Evolutionary conservation across 2,113 vertebrate genomes (phyloP).

Genomic region (Neoarius graeffei): DNA sequence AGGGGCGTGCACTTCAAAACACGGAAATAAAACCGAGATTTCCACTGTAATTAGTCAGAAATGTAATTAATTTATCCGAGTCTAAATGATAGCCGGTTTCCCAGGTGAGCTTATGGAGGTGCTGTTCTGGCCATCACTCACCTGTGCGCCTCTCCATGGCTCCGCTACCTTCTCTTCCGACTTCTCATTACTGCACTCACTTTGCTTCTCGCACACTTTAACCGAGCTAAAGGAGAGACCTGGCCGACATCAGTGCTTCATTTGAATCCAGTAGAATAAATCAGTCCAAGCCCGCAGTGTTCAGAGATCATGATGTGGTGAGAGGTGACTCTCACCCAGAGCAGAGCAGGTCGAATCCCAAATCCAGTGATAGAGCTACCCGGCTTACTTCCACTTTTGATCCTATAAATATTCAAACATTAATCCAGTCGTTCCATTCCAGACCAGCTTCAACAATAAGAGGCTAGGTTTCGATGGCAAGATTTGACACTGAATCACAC

Average conservation of each 20-base stretch:
- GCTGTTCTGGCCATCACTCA: slow-evolving; percentile 6
- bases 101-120: neutral
- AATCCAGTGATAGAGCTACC: too few species aligned
- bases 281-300: neutral
- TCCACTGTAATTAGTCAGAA: neutral
- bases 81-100: neutral
- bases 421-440: neutral
- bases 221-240: too few species aligned
- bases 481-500: neutral
- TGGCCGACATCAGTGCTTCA: neutral
- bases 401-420: neutral
- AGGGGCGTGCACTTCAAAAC: neutral
- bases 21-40: neutral
- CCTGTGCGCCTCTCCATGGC: slow-evolving; percentile 36
- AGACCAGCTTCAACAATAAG: neutral
- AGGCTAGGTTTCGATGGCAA: neutral
- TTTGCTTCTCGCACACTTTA: neutral
- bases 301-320: neutral
- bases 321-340: neutral
- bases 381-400: neutral
- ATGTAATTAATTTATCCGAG: neutral
- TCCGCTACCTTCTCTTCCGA: slow-evolving; percentile 24
- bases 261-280: neutral
- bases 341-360: too few species aligned
- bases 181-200: neutral